phyloP scores from a whole-genome alignment of 2,797 vertebrate species.

The Eidolon dupreanum region DNA sequence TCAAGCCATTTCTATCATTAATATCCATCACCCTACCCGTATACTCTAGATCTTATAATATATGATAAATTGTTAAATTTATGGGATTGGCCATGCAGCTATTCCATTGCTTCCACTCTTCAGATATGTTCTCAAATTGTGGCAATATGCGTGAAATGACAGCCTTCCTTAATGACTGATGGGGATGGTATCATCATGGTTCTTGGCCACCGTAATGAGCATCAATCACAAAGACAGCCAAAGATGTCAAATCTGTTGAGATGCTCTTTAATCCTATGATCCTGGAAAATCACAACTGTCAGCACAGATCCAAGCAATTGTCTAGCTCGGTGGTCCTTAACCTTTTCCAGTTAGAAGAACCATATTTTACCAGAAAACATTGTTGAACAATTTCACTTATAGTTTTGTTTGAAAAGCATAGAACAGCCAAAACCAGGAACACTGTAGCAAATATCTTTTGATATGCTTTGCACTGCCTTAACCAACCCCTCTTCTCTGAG shows the following conservation, averaged over 20 bases:
- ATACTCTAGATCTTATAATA: not conserved
- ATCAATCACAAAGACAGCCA: constrained; percentile 46
- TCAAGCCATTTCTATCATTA: not conserved
- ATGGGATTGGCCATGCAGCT: not conserved
- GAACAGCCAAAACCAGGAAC: not conserved
- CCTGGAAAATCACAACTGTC: constrained; percentile 22
- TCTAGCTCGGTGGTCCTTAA: not conserved
- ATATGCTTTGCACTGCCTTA: not conserved
- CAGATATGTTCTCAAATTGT: not conserved
- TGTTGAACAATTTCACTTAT: not conserved
- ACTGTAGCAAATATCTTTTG: not conserved
- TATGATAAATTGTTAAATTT: not conserved
- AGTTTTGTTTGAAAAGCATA: not conserved
- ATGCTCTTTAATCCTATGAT: constrained; percentile 49
- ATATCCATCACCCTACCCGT: not conserved
- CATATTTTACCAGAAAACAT: not conserved
- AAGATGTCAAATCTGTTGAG: constrained; percentile 22
- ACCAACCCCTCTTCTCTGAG: not conserved
- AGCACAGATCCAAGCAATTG: constrained; percentile 47
- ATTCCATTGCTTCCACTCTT: not conserved
- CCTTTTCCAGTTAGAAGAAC: not conserved
- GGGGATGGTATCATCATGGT: not conserved
- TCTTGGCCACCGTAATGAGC: not conserved
- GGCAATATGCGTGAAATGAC: not conserved
- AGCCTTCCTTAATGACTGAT: constrained; percentile 47